These are phyloP conservation scores for Pandemis cinnamomeana DNA, from an alignment of 2,888 invertebrate genomes.

Conservation along the genomic window DNA sequence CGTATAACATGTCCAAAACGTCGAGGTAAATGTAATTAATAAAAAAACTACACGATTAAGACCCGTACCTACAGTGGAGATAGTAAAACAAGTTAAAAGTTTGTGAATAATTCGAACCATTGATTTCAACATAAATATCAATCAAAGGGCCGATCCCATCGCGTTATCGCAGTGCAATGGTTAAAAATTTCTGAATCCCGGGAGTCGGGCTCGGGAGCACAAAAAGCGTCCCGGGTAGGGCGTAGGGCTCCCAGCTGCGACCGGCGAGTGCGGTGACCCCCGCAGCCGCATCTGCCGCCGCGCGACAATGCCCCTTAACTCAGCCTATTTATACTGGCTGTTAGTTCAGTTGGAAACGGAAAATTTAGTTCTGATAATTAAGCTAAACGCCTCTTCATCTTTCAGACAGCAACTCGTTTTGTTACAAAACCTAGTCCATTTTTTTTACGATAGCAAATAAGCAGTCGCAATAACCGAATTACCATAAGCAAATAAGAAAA, in stretches of 20 bases:
- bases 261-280: slow-evolving; percentile 77
- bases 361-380: slow-evolving; percentile 4
- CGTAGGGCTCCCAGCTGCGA: slow-evolving; percentile 72
- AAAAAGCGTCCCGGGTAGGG: slow-evolving; percentile 68
- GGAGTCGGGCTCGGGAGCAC: slow-evolving; percentile 48
- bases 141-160: slow-evolving; percentile 45
- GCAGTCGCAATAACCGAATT: slow-evolving; percentile 32
- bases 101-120: slow-evolving; percentile 6
- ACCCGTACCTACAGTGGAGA: too few species aligned
- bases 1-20: too few species aligned
- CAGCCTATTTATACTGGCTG: slow-evolving; percentile 32
- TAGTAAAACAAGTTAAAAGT: background rate
- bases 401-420: background rate
- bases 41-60: too few species aligned
- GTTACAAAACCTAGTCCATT: background rate
- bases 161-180: slow-evolving; percentile 51
- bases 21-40: too few species aligned
- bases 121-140: slow-evolving; percentile 37
- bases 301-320: slow-evolving; percentile 39
- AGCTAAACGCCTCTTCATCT: background rate
- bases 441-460: slow-evolving; percentile 30
- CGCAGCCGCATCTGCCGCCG: slow-evolving; percentile 71
- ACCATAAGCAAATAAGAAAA: slow-evolving; percentile 37
- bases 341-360: slow-evolving; percentile 28
- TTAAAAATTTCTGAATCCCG: slow-evolving; percentile 55